Conservation (phyloP, 1,140 invertebrate species). For the Homalodisca vitripennis region DNA sequence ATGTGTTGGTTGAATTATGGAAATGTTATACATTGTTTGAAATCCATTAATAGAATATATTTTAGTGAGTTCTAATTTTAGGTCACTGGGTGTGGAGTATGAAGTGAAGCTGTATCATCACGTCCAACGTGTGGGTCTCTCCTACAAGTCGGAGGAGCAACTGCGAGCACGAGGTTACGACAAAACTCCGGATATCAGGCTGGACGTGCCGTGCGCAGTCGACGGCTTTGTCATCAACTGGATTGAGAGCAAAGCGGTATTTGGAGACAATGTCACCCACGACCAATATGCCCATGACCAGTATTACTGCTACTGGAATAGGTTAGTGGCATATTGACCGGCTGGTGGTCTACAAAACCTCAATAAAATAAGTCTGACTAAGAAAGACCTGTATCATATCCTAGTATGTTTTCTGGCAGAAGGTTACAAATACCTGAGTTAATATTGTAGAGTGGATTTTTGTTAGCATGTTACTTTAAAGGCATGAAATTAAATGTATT, state of each 20-base stretch:
- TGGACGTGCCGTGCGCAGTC: slow-evolving; percentile 85
- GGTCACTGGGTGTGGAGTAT: slow-evolving; percentile 70
- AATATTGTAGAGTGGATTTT: no score
- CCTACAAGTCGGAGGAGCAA: slow-evolving; percentile 79
- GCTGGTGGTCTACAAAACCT: slow-evolving; percentile 16
- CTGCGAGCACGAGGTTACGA: slow-evolving; percentile 82
- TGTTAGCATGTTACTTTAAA: no score
- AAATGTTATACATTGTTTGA: no score
- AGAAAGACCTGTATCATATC: neutral
- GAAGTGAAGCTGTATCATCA: slow-evolving; percentile 65
- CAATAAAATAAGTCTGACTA: slow-evolving; percentile 11
- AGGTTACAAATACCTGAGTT: no score
- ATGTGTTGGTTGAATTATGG: no score
- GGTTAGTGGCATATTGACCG: slow-evolving; percentile 50
- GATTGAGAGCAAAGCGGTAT: slow-evolving; percentile 96
- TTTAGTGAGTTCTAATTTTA: neutral
- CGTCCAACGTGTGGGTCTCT: slow-evolving; percentile 58
- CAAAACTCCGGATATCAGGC: slow-evolving; percentile 92
- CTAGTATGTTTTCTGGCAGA: no score
- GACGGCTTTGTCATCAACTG: slow-evolving; percentile 88
- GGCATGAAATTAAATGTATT: no score
- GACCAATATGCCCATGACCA: slow-evolving; percentile 84
- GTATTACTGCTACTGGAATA: slow-evolving; percentile 87
- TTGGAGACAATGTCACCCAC: slow-evolving; percentile 83
- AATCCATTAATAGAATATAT: no score